Conservation (phyloP, 1,140 invertebrate genomes). For the Apocrypta bakeri region DNA sequence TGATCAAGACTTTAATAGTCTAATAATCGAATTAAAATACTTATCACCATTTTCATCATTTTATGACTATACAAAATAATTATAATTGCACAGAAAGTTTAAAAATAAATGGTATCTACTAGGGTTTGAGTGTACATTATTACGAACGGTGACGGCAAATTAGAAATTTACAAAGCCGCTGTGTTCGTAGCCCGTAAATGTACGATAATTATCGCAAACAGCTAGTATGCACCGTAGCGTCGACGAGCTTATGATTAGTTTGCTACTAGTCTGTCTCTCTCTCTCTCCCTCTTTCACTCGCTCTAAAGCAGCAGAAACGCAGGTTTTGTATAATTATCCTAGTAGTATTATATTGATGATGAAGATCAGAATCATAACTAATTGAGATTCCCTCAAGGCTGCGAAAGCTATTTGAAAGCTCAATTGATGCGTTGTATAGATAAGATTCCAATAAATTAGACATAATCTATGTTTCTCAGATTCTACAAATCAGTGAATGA, state of each 20-base stretch:
- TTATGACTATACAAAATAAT: too few relatives aligned
- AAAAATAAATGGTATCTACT: not conserved
- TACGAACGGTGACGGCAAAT: not conserved
- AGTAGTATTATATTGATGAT: not conserved
- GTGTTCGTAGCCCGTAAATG: not conserved
- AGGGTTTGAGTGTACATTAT: not conserved
- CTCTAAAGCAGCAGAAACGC: not conserved
- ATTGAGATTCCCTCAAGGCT: not conserved
- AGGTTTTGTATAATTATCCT: not conserved
- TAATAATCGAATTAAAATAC: too few relatives aligned
- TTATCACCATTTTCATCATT: too few relatives aligned
- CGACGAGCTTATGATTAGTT: not conserved
- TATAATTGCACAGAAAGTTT: not conserved
- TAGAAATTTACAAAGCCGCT: conserved; percentile 18
- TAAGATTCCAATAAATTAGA: too few relatives aligned
- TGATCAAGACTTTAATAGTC: too few relatives aligned
- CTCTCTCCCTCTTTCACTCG: not conserved
- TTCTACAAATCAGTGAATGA: too few relatives aligned
- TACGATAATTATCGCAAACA: not conserved
- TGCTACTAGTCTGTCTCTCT: not conserved
- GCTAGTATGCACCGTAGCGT: not conserved
- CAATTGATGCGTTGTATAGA: too few relatives aligned
- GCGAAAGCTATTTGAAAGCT: not conserved
- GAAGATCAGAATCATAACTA: conserved; percentile 1
- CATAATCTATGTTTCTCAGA: too few relatives aligned